Evolutionary conservation across 2,888 invertebrate species (phyloP).

Genomic region (Lapara coniferarum): DNA sequence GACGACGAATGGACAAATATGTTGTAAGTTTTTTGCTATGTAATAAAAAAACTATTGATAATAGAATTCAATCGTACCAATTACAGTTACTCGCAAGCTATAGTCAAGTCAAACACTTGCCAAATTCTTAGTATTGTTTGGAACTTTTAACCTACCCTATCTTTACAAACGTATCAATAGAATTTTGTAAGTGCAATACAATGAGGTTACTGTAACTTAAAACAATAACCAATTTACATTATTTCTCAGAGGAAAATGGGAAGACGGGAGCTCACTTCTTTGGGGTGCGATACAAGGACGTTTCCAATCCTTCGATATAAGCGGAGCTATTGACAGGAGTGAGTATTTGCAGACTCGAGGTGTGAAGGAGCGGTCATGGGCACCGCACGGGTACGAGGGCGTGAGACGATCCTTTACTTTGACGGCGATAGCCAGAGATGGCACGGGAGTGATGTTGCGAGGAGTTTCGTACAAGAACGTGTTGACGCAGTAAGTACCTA

Average conservation of each 20-base stretch:
- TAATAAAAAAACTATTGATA: background rate
- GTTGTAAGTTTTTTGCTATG: conserved; percentile 66
- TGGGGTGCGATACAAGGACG: conserved; percentile 86
- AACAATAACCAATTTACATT: background rate
- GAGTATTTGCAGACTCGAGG: conserved; percentile 80
- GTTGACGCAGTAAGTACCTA: conserved; percentile 85
- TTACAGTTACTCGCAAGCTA: too few species aligned
- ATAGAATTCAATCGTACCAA: too few species aligned
- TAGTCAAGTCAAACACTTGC: too few species aligned
- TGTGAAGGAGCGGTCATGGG: conserved; percentile 74
- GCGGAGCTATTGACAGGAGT: conserved; percentile 57
- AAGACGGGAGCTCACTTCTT: conserved; percentile 83
- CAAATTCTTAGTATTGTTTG: too few species aligned
- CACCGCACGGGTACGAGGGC: conserved; percentile 50
- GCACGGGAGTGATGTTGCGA: conserved; percentile 82
- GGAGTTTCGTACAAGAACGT: conserved; percentile 75
- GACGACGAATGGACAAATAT: conserved; percentile 81
- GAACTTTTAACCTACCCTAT: too few species aligned
- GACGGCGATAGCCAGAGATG: conserved; percentile 75
- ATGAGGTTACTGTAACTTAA: background rate
- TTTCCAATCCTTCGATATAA: conserved; percentile 70
- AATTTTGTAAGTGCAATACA: too few species aligned
- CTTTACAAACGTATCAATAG: too few species aligned
- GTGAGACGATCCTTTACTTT: conserved; percentile 62
- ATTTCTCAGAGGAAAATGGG: conserved; percentile 60